These are phyloP conservation scores for Lerema accius DNA, from an alignment of 1,140 invertebrate genomes.

Conservation along the genomic window DNA sequence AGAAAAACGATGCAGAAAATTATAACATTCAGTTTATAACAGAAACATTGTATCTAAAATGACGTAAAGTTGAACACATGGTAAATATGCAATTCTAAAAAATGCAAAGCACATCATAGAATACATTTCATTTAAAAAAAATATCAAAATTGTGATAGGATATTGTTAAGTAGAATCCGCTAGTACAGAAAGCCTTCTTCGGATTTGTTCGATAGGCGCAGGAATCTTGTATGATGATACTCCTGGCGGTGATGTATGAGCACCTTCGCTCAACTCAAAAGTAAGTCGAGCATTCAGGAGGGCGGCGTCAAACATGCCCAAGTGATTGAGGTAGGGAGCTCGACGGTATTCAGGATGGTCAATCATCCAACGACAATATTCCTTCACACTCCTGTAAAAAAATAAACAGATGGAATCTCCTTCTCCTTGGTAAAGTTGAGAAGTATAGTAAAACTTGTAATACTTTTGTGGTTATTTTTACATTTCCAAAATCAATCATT, in stretches of 20 bases:
- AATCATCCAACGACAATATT: constrained; percentile 82
- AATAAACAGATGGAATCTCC: constrained; percentile 8
- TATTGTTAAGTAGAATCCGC: constrained; percentile 41
- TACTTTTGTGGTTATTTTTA: too few species aligned
- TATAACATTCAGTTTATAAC: too few species aligned
- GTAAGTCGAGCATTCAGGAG: constrained; percentile 67
- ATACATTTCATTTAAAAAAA: background rate
- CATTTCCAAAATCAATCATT: too few species aligned
- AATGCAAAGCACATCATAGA: too few species aligned
- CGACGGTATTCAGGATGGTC: constrained; percentile 74
- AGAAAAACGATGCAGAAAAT: too few species aligned
- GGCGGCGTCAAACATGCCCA: constrained; percentile 70
- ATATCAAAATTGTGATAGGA: constrained; percentile 6
- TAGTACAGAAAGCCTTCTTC: constrained; percentile 55
- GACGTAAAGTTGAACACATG: too few species aligned
- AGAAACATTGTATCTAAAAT: too few species aligned
- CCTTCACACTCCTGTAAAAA: constrained; percentile 75
- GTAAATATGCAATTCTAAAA: too few species aligned
- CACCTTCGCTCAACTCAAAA: constrained; percentile 50
- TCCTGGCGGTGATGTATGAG: constrained; percentile 34
- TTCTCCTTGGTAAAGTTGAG: too few species aligned
- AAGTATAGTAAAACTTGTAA: too few species aligned
- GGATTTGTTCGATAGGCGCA: constrained; percentile 58
- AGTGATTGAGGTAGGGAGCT: constrained; percentile 72
- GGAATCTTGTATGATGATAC: constrained; percentile 40